Percentiles rank a stretch among this genome's conserved stretches.
Conservation (phyloP, 1,140 invertebrate species). For the Chionoecetes opilio region DNA sequence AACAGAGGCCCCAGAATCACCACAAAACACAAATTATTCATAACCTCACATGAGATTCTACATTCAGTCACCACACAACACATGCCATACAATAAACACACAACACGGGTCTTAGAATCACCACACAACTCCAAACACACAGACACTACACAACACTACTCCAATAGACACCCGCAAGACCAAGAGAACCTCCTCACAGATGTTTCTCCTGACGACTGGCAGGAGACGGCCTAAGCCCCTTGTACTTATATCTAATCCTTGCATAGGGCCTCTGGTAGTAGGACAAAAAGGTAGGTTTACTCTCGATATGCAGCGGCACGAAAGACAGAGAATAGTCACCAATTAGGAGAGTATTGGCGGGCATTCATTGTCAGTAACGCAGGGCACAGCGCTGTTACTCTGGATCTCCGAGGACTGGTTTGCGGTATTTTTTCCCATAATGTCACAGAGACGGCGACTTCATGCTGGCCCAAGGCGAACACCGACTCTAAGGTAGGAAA, state of each 20-base stretch:
- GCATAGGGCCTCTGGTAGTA: neutral
- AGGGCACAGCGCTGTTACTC: neutral
- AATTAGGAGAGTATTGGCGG: neutral
- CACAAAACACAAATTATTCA: too few relatives aligned
- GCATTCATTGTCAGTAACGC: neutral
- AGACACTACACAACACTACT: neutral
- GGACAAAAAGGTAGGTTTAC: neutral
- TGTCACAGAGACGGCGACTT: neutral
- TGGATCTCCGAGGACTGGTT: neutral
- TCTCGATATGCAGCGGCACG: neutral
- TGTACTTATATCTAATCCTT: neutral
- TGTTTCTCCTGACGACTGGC: neutral
- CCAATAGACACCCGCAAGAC: neutral
- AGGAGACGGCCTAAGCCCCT: neutral
- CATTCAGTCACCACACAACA: too few relatives aligned
- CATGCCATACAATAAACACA: neutral
- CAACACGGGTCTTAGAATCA: neutral
- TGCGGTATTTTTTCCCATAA: neutral
- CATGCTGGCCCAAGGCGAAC: neutral
- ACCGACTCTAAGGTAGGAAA: neutral
- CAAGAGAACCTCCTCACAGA: neutral
- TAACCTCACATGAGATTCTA: too few relatives aligned
- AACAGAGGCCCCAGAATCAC: neutral
- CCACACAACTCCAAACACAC: neutral
- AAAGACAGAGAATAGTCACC: conserved; percentile 14